Percentiles rank a stretch among this genome's conserved stretches.
These are phyloP conservation scores for Dasyprocta punctata DNA, from an alignment of 2,113 vertebrate genomes.

Conservation along the genomic window DNA sequence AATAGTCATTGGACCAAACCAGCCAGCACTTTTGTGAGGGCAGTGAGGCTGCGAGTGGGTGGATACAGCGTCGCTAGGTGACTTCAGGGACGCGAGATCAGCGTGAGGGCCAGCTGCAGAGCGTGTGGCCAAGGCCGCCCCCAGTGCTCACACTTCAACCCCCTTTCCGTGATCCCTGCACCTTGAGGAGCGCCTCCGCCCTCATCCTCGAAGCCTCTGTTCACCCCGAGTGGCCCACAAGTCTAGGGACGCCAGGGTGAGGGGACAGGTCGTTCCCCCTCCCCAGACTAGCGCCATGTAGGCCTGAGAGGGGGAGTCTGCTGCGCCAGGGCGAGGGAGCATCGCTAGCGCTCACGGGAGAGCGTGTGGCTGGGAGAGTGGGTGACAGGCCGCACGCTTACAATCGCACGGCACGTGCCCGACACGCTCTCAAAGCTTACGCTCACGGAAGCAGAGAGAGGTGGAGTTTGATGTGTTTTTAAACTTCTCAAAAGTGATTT, in stretches of 20 bases:
- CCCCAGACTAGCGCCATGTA: not conserved
- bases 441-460: not conserved
- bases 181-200: not conserved
- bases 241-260: not conserved
- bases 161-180: not conserved
- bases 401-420: not conserved
- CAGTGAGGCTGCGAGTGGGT: not conserved
- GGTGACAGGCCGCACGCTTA: fast-evolving
- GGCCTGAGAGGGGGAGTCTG: not conserved
- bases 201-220: not conserved
- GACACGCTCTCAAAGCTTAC: not conserved
- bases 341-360: too few relatives aligned
- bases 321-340: not conserved
- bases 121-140: not conserved
- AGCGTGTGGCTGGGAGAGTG: too few relatives aligned
- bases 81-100: not conserved
- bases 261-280: not conserved
- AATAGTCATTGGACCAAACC: not conserved
- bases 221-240: not conserved
- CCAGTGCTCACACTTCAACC: not conserved
- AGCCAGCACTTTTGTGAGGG: not conserved
- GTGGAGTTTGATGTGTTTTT: not conserved
- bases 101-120: not conserved
- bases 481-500: not conserved
- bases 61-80: not conserved